Evolutionary conservation across 2,113 vertebrate species (phyloP).

Genomic region (Corvus moneduloides): DNA sequence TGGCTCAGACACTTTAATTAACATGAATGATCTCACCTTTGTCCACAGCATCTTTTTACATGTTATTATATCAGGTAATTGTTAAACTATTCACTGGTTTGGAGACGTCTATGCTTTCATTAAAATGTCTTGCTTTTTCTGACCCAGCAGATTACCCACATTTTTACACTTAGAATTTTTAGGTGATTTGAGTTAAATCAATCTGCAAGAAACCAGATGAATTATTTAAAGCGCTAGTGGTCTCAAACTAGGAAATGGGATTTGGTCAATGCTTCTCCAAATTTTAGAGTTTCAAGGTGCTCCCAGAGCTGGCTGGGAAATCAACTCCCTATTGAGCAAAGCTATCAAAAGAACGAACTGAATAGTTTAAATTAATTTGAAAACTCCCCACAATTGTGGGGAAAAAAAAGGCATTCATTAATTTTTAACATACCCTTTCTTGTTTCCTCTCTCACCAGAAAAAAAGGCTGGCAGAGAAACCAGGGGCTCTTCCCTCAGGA

Average conservation of each 20-base stretch:
- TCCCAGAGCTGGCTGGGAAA: not conserved
- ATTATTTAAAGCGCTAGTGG: not conserved
- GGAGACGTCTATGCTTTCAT: not conserved
- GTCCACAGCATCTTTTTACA: conserved; percentile 24
- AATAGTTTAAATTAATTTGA: not conserved
- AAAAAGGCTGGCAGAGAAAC: not conserved
- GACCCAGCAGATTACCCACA: not conserved
- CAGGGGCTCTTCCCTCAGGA: not conserved
- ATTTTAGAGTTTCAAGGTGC: not conserved
- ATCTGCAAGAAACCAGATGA: not conserved
- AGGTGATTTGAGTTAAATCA: conserved; percentile 28
- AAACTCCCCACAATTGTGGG: not conserved
- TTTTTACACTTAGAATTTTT: not conserved
- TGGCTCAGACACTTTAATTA: conserved; percentile 50
- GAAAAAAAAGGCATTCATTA: not conserved
- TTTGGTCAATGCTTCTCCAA: not conserved
- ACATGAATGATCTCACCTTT: conserved; percentile 55
- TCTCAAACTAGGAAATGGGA: not conserved
- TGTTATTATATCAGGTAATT: conserved; percentile 29
- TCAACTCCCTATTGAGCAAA: not conserved
- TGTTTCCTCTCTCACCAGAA: not conserved
- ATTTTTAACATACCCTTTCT: conserved; percentile 28
- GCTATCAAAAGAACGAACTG: not conserved
- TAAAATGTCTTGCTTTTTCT: not conserved
- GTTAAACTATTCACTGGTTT: conserved; percentile 39